phyloP scores from a whole-genome alignment of 64 coral and sea anemone species.

The Stylophora pistillata region DNA sequence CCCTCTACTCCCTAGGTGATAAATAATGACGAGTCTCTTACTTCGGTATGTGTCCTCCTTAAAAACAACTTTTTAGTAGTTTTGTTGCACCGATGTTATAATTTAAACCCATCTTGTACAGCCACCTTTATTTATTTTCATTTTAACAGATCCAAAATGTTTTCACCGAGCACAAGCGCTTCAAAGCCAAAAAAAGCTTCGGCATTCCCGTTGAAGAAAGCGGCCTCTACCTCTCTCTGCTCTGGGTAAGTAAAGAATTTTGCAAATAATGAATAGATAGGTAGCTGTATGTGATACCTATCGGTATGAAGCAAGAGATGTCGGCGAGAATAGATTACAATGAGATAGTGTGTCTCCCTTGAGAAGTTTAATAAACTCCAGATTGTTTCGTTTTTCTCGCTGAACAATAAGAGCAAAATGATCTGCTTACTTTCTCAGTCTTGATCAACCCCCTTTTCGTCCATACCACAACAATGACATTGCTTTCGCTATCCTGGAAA shows the following conservation, averaged over 20 bases:
- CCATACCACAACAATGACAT: no score
- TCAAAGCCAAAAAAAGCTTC: slow-evolving; percentile 61
- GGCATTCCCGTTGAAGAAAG: slow-evolving; percentile 16
- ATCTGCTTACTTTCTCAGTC: not conserved
- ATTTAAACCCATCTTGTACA: not conserved
- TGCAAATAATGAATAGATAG: not conserved
- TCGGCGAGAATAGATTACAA: no score
- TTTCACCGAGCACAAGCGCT: slow-evolving; percentile 75
- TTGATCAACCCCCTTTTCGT: no score
- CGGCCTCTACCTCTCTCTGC: not conserved
- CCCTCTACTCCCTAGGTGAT: no score
- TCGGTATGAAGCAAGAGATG: not conserved
- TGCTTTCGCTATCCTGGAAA: no score
- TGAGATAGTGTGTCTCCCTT: no score
- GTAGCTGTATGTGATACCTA: not conserved
- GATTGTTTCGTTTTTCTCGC: not conserved
- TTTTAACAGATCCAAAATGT: slow-evolving; percentile 81
- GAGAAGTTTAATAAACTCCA: not conserved
- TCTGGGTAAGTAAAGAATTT: not conserved
- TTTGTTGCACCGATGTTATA: not conserved
- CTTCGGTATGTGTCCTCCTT: no score
- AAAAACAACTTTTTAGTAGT: no score
- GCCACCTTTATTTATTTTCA: not conserved
- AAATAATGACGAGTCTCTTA: no score
- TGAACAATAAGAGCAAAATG: not conserved